Percentiles rank a stretch among this genome's conserved stretches.
Conservation (phyloP, 2,113 vertebrate species). For the Redunca redunca region DNA sequence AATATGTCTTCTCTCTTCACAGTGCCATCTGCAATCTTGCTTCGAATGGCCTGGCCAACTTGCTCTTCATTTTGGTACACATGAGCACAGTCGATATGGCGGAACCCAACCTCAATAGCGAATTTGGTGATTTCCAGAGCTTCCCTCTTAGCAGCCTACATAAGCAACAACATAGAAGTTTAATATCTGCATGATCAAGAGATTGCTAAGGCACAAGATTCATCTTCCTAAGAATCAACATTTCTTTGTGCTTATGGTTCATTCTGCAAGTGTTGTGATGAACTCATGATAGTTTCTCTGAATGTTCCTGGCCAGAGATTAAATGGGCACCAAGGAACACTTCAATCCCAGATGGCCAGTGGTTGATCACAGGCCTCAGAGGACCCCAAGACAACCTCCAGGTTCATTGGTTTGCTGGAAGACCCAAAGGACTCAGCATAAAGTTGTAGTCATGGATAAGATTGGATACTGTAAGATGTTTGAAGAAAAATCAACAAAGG, state of each 20-base stretch:
- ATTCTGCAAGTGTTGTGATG: background rate
- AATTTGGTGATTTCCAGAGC: background rate
- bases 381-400: background rate
- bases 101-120: background rate
- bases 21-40: slow-evolving; percentile 11
- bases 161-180: background rate
- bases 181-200: background rate
- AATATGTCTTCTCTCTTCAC: slow-evolving; percentile 60
- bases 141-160: background rate
- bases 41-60: background rate
- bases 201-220: background rate
- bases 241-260: background rate
- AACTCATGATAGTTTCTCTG: background rate
- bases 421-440: background rate
- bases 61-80: slow-evolving; percentile 49
- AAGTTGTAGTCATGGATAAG: background rate
- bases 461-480: background rate
- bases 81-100: slow-evolving; percentile 38
- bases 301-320: background rate
- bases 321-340: background rate
- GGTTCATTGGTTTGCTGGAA: background rate
- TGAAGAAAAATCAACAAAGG: background rate
- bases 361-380: background rate
- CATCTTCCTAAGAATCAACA: background rate
- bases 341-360: background rate